Base-by-base conservation (phyloP, 1,140 invertebrate species). In the Adelges cooleyi region DNA sequence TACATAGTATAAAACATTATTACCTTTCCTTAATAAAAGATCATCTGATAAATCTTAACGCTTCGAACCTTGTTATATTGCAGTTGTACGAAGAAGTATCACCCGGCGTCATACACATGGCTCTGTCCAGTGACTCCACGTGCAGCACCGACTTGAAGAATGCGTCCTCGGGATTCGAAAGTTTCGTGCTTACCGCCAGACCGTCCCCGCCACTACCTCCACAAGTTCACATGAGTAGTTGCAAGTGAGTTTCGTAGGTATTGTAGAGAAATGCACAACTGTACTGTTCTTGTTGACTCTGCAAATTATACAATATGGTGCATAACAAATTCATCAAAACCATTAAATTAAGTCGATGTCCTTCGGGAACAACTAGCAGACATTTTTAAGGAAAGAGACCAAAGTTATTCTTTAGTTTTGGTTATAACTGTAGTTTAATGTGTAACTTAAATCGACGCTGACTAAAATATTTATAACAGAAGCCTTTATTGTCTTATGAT, bases 91-190 rank as follows among this genome's bases (percentile, higher is more conserved):
- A 79, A 17, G 75, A 79, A 49, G 81, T 86, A 67, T 73, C 73
- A 9, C 72, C 69, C 51, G 82, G 82, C 4, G 77, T 77, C 65
- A 80, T 83, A 2, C 77, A 79, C 65, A 76, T 86, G 70, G 79
- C 83, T 0, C 77, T 86, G n/a, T 84, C 84, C 68, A 81, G 80
- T 23, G 84, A 86, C 70, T 86, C 84, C 0, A 85, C 84, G 22
- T 86, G 84, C 68, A 76, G 73, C 9, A 77, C 77, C 44, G 77
- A 82, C 68, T 74, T 85, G 15, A 70, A 77, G 18, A 82, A 79
- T 69, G 74, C 84, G 2, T 80, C 78, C 6, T 74, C 72, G 54
- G 84, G 84, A 36, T 83, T 79, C 69, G 84, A 86, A 70, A 81
- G 79, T 10, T 71, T 85, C 27, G 73, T 77, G 2, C 72, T 85